phyloP scores from a whole-genome alignment of 1,140 invertebrate genomes.

The Euura saliciscinereae region DNA sequence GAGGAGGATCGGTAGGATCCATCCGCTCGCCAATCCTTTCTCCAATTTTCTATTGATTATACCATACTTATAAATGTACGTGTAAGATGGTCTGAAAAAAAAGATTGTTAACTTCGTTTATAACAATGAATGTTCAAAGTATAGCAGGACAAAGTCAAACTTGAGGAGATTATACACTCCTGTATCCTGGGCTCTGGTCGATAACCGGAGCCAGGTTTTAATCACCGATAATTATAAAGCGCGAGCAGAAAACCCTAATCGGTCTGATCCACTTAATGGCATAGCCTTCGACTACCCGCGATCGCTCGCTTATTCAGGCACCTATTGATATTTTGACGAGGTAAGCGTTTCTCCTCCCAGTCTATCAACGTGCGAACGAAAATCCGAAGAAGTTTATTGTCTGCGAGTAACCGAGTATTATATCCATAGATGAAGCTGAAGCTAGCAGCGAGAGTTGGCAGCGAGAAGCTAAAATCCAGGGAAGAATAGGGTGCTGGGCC shows the following conservation, averaged over 20 bases:
- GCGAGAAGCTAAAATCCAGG: too few relatives aligned
- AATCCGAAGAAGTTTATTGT: not conserved
- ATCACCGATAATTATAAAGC: conserved; percentile 14
- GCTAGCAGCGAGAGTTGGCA: too few relatives aligned
- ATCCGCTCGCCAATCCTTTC: not conserved
- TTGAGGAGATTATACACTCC: not conserved
- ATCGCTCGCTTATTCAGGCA: not conserved
- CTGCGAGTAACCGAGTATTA: not conserved
- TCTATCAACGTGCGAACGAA: conserved; percentile 1
- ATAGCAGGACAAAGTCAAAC: too few relatives aligned
- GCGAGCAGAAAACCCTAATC: conserved; percentile 12
- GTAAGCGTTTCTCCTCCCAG: conserved; percentile 10
- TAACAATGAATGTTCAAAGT: too few relatives aligned
- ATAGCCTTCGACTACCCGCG: not conserved
- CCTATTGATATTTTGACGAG: conserved; percentile 14
- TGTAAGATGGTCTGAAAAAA: not conserved
- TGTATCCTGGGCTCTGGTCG: not conserved
- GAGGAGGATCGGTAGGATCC: not conserved
- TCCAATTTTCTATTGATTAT: not conserved
- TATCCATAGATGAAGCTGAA: not conserved
- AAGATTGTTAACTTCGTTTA: too few relatives aligned
- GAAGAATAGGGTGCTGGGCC: too few relatives aligned
- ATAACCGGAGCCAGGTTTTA: conserved; percentile 6
- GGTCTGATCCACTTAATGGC: conserved; percentile 2
- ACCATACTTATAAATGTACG: not conserved